A percentile compares a stretch with the other conserved stretches of the same genome.
Evolutionary conservation across 2,888 invertebrate genomes (phyloP).

Genomic region (Coelinius sp.): DNA sequence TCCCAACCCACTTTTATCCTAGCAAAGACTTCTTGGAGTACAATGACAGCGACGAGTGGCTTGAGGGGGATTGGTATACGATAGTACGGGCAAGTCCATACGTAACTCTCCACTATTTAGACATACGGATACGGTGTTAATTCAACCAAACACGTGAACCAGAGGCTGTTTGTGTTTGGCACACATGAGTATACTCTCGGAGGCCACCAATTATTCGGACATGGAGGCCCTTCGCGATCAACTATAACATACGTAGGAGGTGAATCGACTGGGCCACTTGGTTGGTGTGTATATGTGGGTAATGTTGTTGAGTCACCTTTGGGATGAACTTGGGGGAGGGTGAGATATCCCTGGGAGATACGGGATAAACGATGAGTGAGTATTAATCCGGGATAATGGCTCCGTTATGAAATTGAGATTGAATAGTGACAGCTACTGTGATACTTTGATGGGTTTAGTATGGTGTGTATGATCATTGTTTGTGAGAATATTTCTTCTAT

Average conservation of each 20-base stretch:
- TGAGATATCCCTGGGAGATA: conserved; percentile 33
- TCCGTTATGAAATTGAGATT: conserved; percentile 41
- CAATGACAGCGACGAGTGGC: conserved; percentile 38
- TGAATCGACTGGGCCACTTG: conserved; percentile 10
- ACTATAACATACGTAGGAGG: neutral
- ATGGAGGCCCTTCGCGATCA: conserved; percentile 39
- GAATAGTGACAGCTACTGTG: conserved; percentile 1
- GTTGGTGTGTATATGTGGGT: neutral
- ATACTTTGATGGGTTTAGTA: conserved; percentile 11
- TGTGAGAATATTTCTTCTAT: neutral
- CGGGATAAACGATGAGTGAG: conserved; percentile 31
- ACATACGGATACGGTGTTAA: conserved; percentile 56
- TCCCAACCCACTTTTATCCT: conserved; percentile 23
- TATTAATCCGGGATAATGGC: conserved; percentile 48
- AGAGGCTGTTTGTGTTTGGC: conserved; percentile 53
- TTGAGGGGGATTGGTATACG: neutral
- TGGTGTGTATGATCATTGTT: neutral
- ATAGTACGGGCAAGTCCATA: neutral
- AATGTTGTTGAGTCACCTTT: conserved; percentile 6
- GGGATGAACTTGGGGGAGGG: neutral
- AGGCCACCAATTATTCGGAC: conserved; percentile 53
- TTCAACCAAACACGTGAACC: conserved; percentile 55
- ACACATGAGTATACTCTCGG: conserved; percentile 45
- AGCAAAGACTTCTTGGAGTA: conserved; percentile 45
- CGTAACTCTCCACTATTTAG: conserved; percentile 13